Evolutionary conservation across 2,888 invertebrate species (phyloP), one percentile per base, ranked within the genome.

Genomic region (Trissolcus japonicus): DNA sequence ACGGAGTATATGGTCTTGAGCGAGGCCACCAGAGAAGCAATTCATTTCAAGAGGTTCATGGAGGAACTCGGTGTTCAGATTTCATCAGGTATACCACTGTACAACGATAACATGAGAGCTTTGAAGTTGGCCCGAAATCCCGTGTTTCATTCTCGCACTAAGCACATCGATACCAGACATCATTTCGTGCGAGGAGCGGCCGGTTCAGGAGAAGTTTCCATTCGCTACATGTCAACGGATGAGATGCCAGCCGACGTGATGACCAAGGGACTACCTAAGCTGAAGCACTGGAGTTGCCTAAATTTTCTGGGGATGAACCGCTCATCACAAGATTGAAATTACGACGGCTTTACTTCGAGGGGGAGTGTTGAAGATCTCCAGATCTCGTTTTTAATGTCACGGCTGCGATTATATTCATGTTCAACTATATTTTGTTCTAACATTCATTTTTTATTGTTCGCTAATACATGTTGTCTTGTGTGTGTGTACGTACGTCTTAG

Each of bases 111-210:
- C 4, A 6, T n/a, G 7, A 25, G 59, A n/a, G 71, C 78, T 17
- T 53, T 63, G 13, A 60, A 69, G 19, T 51, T 79, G 6, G 66
- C 73, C 4, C 16, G 9, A 4, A 76, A 76, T 63, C 53, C 54
- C 9, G 60, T 73, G 6, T 74, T 51, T 46, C 78, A 79, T 25
- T 16, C 40, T 4, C 56, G 78, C 17, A 78, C 78, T 0, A 79
- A 80, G 53, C 78, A 78, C 17, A 79, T 79, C 19, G 80, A 76
- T 41, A 13, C 41, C 16, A 4, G 29, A 13, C 54, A 54, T 35
- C 54, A 54, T 16, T 54, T 54, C 14, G 54, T 76, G 16, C 68
- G 78, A 14, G 59, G 74, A 29, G 60, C 51, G 11, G 53, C 76
- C 4, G 48, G 63, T 11, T 46, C 55, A 11, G 54, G 50, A 21